Evolutionary conservation across 2,888 invertebrate species (phyloP).

Genomic region (Mythimna pallens): DNA sequence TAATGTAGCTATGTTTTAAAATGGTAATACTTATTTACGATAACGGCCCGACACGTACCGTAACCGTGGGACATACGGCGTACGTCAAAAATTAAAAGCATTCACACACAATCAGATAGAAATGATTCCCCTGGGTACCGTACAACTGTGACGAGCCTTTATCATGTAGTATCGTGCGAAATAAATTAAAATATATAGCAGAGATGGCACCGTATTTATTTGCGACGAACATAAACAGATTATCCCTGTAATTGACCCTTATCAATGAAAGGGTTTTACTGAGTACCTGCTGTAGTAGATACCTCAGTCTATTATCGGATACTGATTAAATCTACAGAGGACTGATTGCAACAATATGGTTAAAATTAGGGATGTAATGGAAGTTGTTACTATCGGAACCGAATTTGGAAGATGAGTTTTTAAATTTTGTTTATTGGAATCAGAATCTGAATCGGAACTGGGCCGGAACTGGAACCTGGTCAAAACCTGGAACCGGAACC

Average conservation of each 20-base stretch:
- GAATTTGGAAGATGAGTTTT: too few species aligned
- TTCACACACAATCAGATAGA: constrained; percentile 29
- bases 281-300: not conserved
- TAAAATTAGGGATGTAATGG: not conserved
- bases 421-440: too few species aligned
- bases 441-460: too few species aligned
- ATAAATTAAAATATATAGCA: constrained; percentile 21
- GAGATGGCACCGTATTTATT: constrained; percentile 23
- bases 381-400: too few species aligned
- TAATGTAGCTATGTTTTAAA: not conserved
- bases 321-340: constrained; percentile 36
- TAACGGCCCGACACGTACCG: not conserved
- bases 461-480: too few species aligned
- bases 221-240: constrained; percentile 41
- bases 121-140: constrained; percentile 46
- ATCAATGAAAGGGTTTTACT: constrained; percentile 47
- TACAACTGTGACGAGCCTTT: constrained; percentile 21
- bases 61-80: not conserved
- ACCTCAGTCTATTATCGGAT: constrained; percentile 24
- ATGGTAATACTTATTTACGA: not conserved
- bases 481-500: too few species aligned
- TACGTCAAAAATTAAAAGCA: constrained; percentile 32
- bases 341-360: constrained; percentile 15
- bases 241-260: constrained; percentile 42
- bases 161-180: constrained; percentile 29